Conservation (phyloP, 2,113 vertebrate genomes). For the Scortum barcoo region DNA sequence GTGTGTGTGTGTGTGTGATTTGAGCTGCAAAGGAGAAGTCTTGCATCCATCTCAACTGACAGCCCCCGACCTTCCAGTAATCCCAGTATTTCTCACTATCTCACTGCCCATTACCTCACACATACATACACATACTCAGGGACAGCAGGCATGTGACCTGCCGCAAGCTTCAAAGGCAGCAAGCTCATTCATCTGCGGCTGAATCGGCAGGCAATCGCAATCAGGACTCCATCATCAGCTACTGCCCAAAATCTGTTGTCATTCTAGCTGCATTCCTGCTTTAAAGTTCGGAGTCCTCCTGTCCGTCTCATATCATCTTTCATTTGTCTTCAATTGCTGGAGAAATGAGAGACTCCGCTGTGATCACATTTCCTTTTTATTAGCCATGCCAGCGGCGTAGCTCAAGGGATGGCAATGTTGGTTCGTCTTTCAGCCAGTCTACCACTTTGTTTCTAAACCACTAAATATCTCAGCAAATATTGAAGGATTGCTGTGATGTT, state of each 20-base stretch:
- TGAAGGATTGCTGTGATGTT: background rate
- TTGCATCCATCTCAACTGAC: constrained; percentile 81
- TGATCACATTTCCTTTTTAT: constrained; percentile 20
- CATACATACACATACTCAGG: constrained; percentile 45
- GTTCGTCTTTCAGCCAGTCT: background rate
- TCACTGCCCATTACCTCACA: constrained; percentile 71
- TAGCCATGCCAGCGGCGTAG: background rate
- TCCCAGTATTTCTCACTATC: constrained; percentile 80
- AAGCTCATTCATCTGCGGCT: constrained; percentile 68
- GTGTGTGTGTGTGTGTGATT: constrained; percentile 56
- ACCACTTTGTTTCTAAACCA: constrained; percentile 1
- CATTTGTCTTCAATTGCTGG: constrained; percentile 30
- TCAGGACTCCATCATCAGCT: constrained; percentile 65
- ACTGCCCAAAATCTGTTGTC: constrained; percentile 52
- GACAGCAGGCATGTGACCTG: constrained; percentile 69
- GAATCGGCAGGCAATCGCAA: constrained; percentile 64
- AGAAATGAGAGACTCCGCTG: constrained; percentile 26
- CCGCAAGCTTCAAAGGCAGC: constrained; percentile 73
- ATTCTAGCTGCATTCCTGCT: constrained; percentile 67
- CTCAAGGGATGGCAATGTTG: background rate
- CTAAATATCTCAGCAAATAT: background rate
- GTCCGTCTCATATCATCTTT: constrained; percentile 45
- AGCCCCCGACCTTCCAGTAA: constrained; percentile 78
- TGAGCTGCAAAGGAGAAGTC: constrained; percentile 69
- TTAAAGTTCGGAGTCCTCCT: constrained; percentile 44